Percentiles rank a stretch among this genome's conserved stretches.
Evolutionary conservation across 2,797 vertebrate genomes (phyloP).

Genomic region (Sparidentex hasta): DNA sequence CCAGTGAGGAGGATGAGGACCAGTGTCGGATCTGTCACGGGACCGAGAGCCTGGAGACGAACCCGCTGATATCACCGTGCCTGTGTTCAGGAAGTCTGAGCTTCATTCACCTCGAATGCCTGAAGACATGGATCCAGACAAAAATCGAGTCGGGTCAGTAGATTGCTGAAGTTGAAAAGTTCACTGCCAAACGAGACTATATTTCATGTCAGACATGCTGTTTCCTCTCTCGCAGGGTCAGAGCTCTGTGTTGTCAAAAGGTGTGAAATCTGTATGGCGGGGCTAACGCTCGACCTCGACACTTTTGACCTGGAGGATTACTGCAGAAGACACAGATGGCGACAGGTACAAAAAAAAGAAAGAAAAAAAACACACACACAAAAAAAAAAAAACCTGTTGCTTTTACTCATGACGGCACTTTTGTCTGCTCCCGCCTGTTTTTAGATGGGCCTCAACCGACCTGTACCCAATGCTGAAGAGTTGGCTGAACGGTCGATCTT

Average conservation of each 20-base stretch:
- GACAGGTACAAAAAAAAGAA: no score
- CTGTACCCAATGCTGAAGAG: no score
- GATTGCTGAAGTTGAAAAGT: no score
- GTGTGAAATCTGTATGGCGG: not conserved
- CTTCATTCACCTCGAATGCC: slow-evolving; percentile 89
- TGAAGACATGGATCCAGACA: slow-evolving; percentile 88
- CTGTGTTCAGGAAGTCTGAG: slow-evolving; percentile 62
- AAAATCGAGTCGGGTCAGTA: slow-evolving; percentile 88
- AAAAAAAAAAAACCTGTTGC: not conserved
- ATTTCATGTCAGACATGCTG: not conserved
- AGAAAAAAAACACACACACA: no score
- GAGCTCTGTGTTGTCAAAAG: fast-evolving
- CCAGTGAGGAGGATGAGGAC: no score
- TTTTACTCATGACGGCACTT: not conserved
- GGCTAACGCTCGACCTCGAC: not conserved
- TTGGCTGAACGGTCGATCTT: no score
- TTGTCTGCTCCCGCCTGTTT: no score
- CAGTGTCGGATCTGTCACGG: no score
- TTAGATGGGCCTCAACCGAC: no score
- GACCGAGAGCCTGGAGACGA: not conserved
- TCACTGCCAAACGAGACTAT: not conserved
- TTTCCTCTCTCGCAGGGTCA: not conserved
- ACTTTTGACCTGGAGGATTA: not conserved
- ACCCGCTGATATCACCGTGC: slow-evolving; percentile 34
- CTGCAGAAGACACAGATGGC: not conserved